Evolutionary conservation across 1,140 invertebrate genomes (phyloP).

Genomic region (Ridgeia piscesae): DNA sequence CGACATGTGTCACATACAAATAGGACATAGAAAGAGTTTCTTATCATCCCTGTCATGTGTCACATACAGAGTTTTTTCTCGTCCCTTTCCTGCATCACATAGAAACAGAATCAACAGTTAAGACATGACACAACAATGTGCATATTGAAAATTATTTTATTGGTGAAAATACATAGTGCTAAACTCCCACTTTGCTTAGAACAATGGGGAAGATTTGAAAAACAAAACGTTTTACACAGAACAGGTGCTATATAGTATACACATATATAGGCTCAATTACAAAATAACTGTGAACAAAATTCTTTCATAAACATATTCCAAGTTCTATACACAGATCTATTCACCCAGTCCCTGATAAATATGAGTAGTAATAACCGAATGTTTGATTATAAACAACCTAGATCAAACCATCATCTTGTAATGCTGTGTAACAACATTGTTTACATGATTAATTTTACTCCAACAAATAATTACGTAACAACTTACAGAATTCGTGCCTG

Average conservation of each 20-base stretch:
- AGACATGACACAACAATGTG: background rate
- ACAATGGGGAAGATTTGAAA: background rate
- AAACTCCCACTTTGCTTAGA: background rate
- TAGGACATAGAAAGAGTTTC: too few species aligned
- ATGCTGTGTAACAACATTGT: background rate
- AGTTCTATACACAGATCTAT: background rate
- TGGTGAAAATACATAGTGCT: conserved; percentile 5
- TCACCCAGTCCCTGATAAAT: background rate
- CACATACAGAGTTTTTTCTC: too few species aligned
- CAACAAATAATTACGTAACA: background rate
- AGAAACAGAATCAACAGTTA: background rate
- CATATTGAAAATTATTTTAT: background rate
- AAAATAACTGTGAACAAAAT: background rate
- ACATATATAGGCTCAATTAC: background rate
- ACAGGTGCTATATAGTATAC: background rate
- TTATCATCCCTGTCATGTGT: too few species aligned
- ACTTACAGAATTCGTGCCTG: background rate
- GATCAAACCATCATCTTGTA: background rate
- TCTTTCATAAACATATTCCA: background rate
- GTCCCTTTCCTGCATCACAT: too few species aligned
- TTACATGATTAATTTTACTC: background rate
- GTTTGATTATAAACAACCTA: background rate
- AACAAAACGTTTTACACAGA: background rate
- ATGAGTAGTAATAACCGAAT: background rate
- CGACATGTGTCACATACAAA: too few species aligned